These are phyloP conservation scores for Polietes domitor DNA, from an alignment of 2,888 invertebrate species.

Conservation along the genomic window DNA sequence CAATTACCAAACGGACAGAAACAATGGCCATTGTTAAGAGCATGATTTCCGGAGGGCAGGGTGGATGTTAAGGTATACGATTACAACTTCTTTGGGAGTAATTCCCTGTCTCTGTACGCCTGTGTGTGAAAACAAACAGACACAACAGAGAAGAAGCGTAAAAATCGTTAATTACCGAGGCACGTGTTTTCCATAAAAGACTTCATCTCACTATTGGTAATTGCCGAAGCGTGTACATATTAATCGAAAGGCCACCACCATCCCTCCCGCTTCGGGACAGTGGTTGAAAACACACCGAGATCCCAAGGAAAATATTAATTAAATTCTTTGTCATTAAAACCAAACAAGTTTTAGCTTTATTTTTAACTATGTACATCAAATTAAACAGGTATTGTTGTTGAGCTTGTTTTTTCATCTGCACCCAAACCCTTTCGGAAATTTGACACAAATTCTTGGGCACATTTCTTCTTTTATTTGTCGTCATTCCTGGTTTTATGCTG, in stretches of 20 bases:
- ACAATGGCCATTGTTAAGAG: conserved; percentile 1
- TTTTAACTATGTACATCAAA: background rate
- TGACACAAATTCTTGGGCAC: background rate
- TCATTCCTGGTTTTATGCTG: background rate
- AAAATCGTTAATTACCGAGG: conserved; percentile 18
- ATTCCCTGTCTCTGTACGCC: background rate
- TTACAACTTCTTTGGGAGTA: background rate
- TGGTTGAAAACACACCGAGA: background rate
- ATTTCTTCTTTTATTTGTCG: background rate
- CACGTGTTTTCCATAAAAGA: background rate
- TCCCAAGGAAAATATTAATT: conserved; percentile 18
- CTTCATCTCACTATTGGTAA: conserved; percentile 10
- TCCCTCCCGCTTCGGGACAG: background rate
- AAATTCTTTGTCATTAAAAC: conserved; percentile 9
- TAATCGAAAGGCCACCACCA: background rate
- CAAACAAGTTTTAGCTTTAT: background rate
- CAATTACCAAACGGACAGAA: background rate
- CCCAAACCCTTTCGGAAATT: background rate
- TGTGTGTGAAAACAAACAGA: background rate
- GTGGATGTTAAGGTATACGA: background rate
- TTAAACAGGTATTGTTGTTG: background rate
- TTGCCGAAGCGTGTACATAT: conserved; percentile 7
- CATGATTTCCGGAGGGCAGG: background rate
- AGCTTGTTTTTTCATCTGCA: background rate
- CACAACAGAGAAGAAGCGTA: background rate